Evolutionary conservation across 1,140 invertebrate species (phyloP).

Genomic region (Drosophila pandora): DNA sequence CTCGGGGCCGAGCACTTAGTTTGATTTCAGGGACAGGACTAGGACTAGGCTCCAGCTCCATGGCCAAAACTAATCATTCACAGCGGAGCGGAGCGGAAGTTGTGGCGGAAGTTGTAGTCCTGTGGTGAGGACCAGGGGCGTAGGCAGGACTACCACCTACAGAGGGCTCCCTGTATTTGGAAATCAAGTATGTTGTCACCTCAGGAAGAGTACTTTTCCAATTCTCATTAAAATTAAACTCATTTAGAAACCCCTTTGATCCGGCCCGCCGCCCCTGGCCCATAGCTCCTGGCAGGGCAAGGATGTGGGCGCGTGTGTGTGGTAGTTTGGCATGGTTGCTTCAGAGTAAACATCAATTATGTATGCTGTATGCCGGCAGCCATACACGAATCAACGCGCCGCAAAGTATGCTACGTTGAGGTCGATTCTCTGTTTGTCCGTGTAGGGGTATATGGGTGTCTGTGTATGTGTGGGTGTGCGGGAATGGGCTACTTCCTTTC

Average conservation of each 20-base stretch:
- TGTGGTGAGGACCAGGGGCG: neutral
- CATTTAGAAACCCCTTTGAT: slow-evolving; percentile 3
- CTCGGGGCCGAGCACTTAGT: slow-evolving; percentile 39
- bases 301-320: slow-evolving; percentile 8
- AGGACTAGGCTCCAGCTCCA: slow-evolving; percentile 38
- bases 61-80: slow-evolving; percentile 77
- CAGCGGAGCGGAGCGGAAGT: slow-evolving; percentile 53
- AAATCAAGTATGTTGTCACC: neutral
- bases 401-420: slow-evolving; percentile 69
- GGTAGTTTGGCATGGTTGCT: slow-evolving; percentile 49
- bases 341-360: slow-evolving; percentile 73
- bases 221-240: slow-evolving; percentile 3
- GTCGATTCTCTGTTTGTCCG: slow-evolving; percentile 2
- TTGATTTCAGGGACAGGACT: slow-evolving; percentile 58
- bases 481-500: slow-evolving; percentile 57
- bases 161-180: neutral
- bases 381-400: slow-evolving; percentile 69
- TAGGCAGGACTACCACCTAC: neutral
- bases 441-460: too few species aligned
- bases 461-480: slow-evolving; percentile 3
- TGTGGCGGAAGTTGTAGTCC: slow-evolving; percentile 61
- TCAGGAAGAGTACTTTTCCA: neutral
- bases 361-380: slow-evolving; percentile 73
- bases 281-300: neutral
- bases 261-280: neutral